phyloP scores from a whole-genome alignment of 2,113 vertebrate genomes.

The Oreocharis arfaki region DNA sequence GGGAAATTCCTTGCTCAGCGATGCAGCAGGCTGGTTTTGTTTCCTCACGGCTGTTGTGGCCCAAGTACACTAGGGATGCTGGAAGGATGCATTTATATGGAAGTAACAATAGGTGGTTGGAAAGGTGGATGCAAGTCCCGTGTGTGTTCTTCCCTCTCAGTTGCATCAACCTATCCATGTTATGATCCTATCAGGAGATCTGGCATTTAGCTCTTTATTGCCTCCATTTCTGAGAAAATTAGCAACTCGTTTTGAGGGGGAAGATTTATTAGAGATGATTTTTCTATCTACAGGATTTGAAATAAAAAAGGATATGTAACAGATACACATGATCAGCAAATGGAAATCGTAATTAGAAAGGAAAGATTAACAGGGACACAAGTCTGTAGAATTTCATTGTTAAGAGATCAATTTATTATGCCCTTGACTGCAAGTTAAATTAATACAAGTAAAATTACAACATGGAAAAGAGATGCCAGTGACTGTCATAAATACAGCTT shows the following conservation, averaged over 20 bases:
- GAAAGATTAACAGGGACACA: background rate
- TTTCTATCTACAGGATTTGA: background rate
- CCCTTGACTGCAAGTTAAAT: background rate
- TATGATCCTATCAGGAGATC: background rate
- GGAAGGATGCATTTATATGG: background rate
- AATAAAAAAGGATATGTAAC: background rate
- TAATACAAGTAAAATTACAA: background rate
- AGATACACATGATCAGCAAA: background rate
- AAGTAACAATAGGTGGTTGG: background rate
- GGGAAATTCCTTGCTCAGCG: background rate
- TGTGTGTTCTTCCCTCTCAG: background rate
- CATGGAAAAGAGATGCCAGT: background rate
- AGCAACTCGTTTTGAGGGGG: background rate
- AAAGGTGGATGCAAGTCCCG: background rate
- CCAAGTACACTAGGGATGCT: background rate
- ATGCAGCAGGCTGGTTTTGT: background rate
- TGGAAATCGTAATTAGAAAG: background rate
- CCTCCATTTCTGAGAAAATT: background rate
- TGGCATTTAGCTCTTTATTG: background rate
- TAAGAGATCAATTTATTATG: background rate
- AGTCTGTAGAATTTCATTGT: background rate
- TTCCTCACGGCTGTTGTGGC: background rate
- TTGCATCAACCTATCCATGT: background rate
- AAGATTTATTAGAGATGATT: background rate
- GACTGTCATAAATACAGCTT: background rate